phyloP scores from a whole-genome alignment of 2,888 invertebrate species.

The Hydrotaea cyrtoneurina region DNA sequence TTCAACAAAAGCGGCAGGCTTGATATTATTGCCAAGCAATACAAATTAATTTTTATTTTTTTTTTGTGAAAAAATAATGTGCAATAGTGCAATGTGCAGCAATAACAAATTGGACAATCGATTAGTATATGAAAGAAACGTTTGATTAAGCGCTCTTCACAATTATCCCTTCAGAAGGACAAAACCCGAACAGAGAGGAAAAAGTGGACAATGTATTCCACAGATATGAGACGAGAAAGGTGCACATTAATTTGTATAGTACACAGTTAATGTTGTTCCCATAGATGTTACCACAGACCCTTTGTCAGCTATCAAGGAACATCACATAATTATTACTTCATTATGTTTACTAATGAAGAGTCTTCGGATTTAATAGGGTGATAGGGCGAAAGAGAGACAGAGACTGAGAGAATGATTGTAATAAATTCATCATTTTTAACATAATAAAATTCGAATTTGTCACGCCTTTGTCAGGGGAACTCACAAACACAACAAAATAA shows the following conservation, averaged over 20 bases:
- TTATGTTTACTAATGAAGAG: conserved; percentile 23
- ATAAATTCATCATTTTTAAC: conserved; percentile 58
- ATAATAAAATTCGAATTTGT: conserved; percentile 62
- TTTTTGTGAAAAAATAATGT: conserved; percentile 30
- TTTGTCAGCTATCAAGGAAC: not conserved
- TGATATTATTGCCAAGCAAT: too few relatives aligned
- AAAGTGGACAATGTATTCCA: not conserved
- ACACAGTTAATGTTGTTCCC: not conserved
- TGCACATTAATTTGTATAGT: not conserved
- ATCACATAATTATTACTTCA: conserved; percentile 39
- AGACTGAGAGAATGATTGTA: conserved; percentile 1
- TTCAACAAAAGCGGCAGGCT: not conserved
- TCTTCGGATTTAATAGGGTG: too few relatives aligned
- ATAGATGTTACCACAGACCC: not conserved
- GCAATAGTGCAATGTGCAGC: conserved; percentile 55
- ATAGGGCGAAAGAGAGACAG: not conserved
- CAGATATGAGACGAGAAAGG: not conserved
- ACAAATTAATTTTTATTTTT: not conserved
- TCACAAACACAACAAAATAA: not conserved
- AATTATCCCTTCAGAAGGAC: not conserved
- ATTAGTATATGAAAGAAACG: conserved; percentile 36
- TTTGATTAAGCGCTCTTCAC: not conserved
- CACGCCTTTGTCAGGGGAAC: conserved; percentile 58
- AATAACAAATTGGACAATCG: conserved; percentile 63
- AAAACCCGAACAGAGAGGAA: not conserved